Conservation (phyloP, 1,140 invertebrate genomes). For the Tetraneura akinire region DNA sequence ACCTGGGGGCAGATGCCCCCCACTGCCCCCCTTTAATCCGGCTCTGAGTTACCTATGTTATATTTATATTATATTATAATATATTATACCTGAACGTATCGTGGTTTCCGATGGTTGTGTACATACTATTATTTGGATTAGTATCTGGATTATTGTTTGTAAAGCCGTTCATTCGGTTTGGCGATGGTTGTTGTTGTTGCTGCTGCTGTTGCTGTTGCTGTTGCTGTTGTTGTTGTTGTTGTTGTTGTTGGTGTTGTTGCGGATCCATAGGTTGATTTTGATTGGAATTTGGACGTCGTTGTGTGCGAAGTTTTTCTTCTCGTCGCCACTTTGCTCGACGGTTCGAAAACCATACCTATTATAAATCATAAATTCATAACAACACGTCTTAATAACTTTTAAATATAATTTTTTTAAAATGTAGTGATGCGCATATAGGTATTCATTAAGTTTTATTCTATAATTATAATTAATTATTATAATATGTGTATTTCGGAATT, state of each 20-base stretch:
- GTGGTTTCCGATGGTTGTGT: slow-evolving; percentile 44
- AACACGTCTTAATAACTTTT: not conserved
- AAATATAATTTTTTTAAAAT: too few relatives aligned
- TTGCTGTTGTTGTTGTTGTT: slow-evolving; percentile 27
- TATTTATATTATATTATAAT: too few relatives aligned
- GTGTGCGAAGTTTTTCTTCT: slow-evolving; percentile 94
- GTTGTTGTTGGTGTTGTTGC: slow-evolving; percentile 30
- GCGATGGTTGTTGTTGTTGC: slow-evolving; percentile 35
- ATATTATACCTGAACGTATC: slow-evolving; percentile 40
- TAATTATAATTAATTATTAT: too few relatives aligned
- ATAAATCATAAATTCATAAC: too few relatives aligned
- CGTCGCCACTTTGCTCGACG: slow-evolving; percentile 96
- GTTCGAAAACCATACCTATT: slow-evolving; percentile 97
- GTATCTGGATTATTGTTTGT: slow-evolving; percentile 35
- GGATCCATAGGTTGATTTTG: slow-evolving; percentile 48
- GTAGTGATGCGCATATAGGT: too few relatives aligned
- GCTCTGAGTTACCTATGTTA: too few relatives aligned
- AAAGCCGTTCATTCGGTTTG: slow-evolving; percentile 37
- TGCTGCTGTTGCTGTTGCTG: slow-evolving; percentile 28
- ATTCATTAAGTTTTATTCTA: too few relatives aligned
- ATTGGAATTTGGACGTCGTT: slow-evolving; percentile 65
- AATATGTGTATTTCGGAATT: too few relatives aligned
- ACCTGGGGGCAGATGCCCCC: too few relatives aligned
- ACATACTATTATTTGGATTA: slow-evolving; percentile 46
- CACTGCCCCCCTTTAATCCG: too few relatives aligned